Evolutionary conservation across 1,140 invertebrate species (phyloP), one percentile per base, ranked within the genome.

Genomic region (Phymastichus coffea): DNA sequence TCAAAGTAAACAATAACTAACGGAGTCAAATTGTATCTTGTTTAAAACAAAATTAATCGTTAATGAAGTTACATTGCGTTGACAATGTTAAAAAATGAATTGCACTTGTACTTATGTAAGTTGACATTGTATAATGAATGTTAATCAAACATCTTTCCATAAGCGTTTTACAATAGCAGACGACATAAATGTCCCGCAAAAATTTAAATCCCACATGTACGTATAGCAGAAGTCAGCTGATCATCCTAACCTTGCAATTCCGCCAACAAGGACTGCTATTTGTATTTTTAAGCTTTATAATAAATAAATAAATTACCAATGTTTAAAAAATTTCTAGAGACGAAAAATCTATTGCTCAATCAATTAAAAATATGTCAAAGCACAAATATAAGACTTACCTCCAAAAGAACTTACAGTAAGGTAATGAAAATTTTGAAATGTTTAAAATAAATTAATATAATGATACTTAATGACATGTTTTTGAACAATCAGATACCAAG

Each of bases 401-500:
- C 40, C 10, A 38, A 20, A 28, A 47, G 43, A 30, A 8, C 4
- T 15, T 23, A 25, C 25, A 26, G 41, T 15, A 46, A 40, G 37
- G 56, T 57, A 57, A 40, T 12, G 3, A 22, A 2, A 23, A 47
- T 20, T n/a, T n/a, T n/a, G n/a, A n/a, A n/a, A n/a, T n/a, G n/a
- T n/a, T n/a, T n/a, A n/a, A n/a, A n/a, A n/a, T n/a, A n/a, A n/a
- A n/a, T n/a, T n/a, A n/a, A n/a, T n/a, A n/a, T n/a, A n/a, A n/a
- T n/a, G n/a, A n/a, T n/a, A n/a, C n/a, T n/a, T n/a, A n/a, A n/a
- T n/a, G n/a, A n/a, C n/a, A n/a, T n/a, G n/a, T n/a, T n/a, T n/a
- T n/a, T n/a, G n/a, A n/a, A n/a, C n/a, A n/a, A n/a, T n/a, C 44
- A 65, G 63, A 26, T 14, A 41, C 14, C 33, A 57, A 59, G 38